These are phyloP conservation scores for Sesia apiformis DNA, from an alignment of 2,888 invertebrate species.

Conservation along the genomic window DNA sequence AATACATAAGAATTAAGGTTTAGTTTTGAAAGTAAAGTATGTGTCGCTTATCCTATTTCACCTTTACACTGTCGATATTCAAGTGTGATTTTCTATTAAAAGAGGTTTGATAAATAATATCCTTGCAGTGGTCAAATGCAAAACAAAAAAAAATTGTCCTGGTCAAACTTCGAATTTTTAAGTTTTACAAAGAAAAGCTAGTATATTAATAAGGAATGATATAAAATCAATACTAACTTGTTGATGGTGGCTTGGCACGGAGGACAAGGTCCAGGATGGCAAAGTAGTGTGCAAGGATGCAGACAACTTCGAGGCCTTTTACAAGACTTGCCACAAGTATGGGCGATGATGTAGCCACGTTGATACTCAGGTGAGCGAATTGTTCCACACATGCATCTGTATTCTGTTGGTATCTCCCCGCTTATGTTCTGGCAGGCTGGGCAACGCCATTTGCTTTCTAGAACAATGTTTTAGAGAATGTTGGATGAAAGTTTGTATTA, in stretches of 20 bases:
- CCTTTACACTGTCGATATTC: no score
- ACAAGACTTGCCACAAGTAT: constrained; percentile 94
- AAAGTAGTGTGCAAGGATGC: constrained; percentile 85
- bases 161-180: no score
- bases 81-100: no score
- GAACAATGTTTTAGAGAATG: neutral
- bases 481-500: no score
- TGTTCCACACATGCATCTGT: constrained; percentile 94
- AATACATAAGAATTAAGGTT: no score
- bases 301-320: constrained; percentile 73
- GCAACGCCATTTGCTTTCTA: constrained; percentile 92
- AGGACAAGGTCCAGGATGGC: constrained; percentile 97
- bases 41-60: no score
- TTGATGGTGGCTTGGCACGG: constrained; percentile 86
- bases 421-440: constrained; percentile 94
- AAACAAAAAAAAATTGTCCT: no score
- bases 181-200: no score
- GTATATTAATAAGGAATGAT: no score
- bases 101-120: no score
- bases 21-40: no score
- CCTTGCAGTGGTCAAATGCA: no score
- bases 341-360: constrained; percentile 81
- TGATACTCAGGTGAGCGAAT: constrained; percentile 82
- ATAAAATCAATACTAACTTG: constrained; percentile 41
- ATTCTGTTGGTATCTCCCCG: constrained; percentile 82